A percentile compares a stretch with the other conserved stretches of the same genome.
These are phyloP conservation scores for Drosophila macrospina DNA, from an alignment of 2,888 invertebrate genomes.

Conservation along the genomic window DNA sequence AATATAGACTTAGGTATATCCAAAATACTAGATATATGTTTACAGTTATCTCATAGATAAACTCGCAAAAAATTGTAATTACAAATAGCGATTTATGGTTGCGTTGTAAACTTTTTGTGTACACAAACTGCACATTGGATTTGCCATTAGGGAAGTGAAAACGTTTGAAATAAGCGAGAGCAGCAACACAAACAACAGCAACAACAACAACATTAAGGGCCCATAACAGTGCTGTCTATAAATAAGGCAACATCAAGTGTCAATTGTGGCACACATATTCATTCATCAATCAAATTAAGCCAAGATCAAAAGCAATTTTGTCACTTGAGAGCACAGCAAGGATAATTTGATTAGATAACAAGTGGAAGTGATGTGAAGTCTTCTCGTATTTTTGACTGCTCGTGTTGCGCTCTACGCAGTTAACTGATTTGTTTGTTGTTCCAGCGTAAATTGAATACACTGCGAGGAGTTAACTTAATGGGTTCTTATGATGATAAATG, in stretches of 20 bases:
- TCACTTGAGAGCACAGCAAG: slow-evolving; percentile 39
- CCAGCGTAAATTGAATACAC: slow-evolving; percentile 36
- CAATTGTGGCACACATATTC: slow-evolving; percentile 45
- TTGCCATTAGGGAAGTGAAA: slow-evolving; percentile 30
- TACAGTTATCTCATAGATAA: slow-evolving; percentile 10
- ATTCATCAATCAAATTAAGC: slow-evolving; percentile 70
- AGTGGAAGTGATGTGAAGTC: neutral
- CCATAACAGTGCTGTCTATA: slow-evolving; percentile 2
- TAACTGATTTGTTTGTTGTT: slow-evolving; percentile 23
- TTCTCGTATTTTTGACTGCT: slow-evolving; percentile 25
- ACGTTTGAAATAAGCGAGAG: slow-evolving; percentile 9
- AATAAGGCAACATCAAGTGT: slow-evolving; percentile 44
- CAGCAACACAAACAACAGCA: no score
- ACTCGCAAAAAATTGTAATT: slow-evolving; percentile 38
- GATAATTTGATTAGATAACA: slow-evolving; percentile 33
- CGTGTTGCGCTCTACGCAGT: slow-evolving; percentile 34
- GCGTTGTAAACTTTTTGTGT: slow-evolving; percentile 38
- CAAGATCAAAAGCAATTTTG: slow-evolving; percentile 47
- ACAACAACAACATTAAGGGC: neutral
- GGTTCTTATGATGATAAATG: slow-evolving; percentile 34
- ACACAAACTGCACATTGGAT: slow-evolving; percentile 20
- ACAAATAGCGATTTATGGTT: slow-evolving; percentile 40
- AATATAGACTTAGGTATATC: neutral
- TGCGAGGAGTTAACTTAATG: slow-evolving; percentile 19
- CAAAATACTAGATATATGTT: slow-evolving; percentile 2